Evolutionary conservation across 2,888 invertebrate species (phyloP).

Genomic region (Thera britannica): DNA sequence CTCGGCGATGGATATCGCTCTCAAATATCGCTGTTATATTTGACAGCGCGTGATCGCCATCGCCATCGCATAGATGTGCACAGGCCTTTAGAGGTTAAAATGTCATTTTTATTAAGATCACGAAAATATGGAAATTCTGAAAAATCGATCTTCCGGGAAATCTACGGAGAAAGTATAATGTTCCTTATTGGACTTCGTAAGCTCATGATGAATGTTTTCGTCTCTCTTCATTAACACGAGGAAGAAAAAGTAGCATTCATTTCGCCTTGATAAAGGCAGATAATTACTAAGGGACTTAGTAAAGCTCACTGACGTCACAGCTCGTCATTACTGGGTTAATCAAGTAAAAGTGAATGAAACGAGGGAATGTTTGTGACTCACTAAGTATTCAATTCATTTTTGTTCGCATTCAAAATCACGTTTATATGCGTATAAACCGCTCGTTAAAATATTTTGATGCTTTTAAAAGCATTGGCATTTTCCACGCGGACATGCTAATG

Average conservation of each 20-base stretch:
- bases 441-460: neutral
- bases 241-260: neutral
- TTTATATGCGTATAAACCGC: neutral
- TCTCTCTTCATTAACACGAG: neutral
- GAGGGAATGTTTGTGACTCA: slow-evolving; percentile 6
- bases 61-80: too few species aligned
- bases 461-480: neutral
- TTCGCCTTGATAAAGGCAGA: neutral
- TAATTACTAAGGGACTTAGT: neutral
- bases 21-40: too few species aligned
- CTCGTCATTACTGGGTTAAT: slow-evolving; percentile 9
- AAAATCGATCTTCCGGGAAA: too few species aligned
- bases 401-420: slow-evolving; percentile 4
- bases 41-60: too few species aligned
- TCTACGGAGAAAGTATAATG: too few species aligned
- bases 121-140: too few species aligned
- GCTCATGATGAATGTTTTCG: too few species aligned
- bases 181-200: too few species aligned
- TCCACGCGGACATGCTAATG: neutral
- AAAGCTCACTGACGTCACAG: slow-evolving; percentile 5
- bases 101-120: too few species aligned
- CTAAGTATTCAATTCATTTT: neutral
- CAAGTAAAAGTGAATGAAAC: slow-evolving; percentile 10
- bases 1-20: too few species aligned
- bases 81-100: too few species aligned